Evolutionary conservation across 1,140 invertebrate species (phyloP).

Genomic region (Plutomurus gul): DNA sequence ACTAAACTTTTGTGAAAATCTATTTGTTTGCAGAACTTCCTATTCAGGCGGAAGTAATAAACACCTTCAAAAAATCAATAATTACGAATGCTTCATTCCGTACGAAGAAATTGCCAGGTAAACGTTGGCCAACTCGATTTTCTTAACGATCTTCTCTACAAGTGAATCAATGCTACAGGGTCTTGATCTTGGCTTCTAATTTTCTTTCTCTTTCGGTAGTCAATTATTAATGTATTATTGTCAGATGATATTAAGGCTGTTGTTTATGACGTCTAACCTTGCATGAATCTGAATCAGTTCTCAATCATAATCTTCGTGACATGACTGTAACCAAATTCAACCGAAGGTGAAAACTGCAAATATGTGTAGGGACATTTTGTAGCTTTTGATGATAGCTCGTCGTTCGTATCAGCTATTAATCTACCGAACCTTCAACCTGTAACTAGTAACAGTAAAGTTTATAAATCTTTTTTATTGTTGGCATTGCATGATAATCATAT

Average conservation of each 20-base stretch:
- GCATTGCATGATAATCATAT: no score
- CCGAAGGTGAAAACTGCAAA: conserved; percentile 1
- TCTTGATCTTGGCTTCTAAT: not conserved
- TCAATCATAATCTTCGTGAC: not conserved
- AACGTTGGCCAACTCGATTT: conserved; percentile 50
- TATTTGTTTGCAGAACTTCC: conserved; percentile 43
- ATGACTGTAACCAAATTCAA: not conserved
- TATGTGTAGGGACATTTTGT: conserved; percentile 4
- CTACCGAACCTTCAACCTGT: no score
- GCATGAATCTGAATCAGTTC: conserved; percentile 6
- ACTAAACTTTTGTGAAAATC: not conserved
- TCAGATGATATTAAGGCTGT: conserved; percentile 42
- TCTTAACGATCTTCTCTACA: conserved; percentile 4
- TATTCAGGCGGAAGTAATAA: conserved; percentile 60
- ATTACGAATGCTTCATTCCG: conserved; percentile 96
- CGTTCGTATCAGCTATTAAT: conserved; percentile 1
- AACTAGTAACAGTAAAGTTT: no score
- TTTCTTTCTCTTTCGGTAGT: not conserved
- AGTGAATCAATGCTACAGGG: not conserved
- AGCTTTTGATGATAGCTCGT: not conserved
- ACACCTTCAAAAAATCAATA: conserved; percentile 84
- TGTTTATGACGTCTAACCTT: conserved; percentile 26
- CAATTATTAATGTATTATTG: conserved; percentile 12
- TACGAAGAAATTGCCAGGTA: conserved; percentile 91
- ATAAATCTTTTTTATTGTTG: no score